Conservation (phyloP, 2,797 vertebrate species). For the Tenualosa thibaudeaui region DNA sequence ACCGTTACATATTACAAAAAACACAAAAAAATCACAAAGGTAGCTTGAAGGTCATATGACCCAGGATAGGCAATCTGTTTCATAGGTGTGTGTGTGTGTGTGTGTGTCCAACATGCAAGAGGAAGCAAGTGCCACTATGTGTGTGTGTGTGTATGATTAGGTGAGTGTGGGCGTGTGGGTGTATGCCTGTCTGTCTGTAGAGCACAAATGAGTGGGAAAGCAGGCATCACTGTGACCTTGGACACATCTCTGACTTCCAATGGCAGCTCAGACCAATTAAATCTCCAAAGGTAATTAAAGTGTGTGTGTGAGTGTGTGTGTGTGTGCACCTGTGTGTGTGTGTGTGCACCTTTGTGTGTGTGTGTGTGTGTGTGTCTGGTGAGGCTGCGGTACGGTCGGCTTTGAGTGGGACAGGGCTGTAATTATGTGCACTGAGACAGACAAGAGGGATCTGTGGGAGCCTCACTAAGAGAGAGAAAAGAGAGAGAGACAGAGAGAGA, state of each 20-base stretch:
- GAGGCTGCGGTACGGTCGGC: constrained; percentile 68
- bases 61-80: not conserved
- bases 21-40: not conserved
- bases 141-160: not conserved
- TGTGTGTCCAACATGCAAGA: not conserved
- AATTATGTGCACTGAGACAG: constrained; percentile 59
- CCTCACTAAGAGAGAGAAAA: not conserved
- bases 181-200: not conserved
- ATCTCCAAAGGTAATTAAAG: constrained; percentile 78
- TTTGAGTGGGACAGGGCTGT: constrained; percentile 69
- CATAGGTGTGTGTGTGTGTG: not conserved
- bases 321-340: constrained; percentile 62
- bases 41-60: not conserved
- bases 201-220: constrained; percentile 28
- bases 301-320: constrained; percentile 61
- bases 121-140: not conserved
- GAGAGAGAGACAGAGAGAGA: constrained; percentile 13
- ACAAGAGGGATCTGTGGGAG: constrained; percentile 14
- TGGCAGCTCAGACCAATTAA: constrained; percentile 71
- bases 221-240: constrained; percentile 65
- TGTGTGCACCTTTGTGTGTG: constrained; percentile 56
- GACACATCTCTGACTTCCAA: constrained; percentile 70
- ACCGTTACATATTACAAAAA: not conserved
- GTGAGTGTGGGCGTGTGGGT: not conserved
- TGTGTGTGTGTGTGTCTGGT: constrained; percentile 63